Conservation (phyloP, 2,797 vertebrate genomes). For the Nannoperca australis region DNA sequence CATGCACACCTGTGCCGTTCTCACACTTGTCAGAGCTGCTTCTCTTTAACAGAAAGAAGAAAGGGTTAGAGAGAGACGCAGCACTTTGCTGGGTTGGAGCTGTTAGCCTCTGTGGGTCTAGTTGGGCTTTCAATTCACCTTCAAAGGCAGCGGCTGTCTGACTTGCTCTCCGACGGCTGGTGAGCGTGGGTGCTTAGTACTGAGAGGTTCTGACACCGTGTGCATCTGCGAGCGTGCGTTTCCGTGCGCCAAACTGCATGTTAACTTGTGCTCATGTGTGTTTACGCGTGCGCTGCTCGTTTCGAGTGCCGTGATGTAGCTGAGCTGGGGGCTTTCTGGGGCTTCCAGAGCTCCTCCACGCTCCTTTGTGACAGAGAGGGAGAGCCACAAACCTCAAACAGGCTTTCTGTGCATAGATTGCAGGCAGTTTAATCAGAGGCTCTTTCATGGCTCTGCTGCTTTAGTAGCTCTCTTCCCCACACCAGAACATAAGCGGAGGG, state of each 20-base stretch:
- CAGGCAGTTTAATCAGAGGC: conserved; percentile 50
- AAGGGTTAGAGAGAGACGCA: conserved; percentile 25
- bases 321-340: conserved; percentile 52
- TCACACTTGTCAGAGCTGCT: conserved; percentile 48
- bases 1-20: conserved; percentile 28
- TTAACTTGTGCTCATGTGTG: not conserved
- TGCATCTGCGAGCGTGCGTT: conserved; percentile 6
- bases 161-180: conserved; percentile 49
- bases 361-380: conserved; percentile 50
- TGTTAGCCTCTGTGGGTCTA: conserved; percentile 42
- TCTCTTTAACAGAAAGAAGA: conserved; percentile 37
- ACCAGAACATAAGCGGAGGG: conserved; percentile 43
- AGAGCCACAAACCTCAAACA: conserved; percentile 43
- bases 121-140: conserved; percentile 65
- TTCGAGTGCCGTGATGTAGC: conserved; percentile 36
- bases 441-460: conserved; percentile 51
- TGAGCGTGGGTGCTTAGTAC: conserved; percentile 57
- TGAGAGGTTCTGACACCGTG: conserved; percentile 47
- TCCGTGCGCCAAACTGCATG: conserved; percentile 2
- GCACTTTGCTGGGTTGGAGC: conserved; percentile 40
- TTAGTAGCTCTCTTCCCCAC: conserved; percentile 34
- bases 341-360: conserved; percentile 52
- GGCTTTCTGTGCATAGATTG: conserved; percentile 38
- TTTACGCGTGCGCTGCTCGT: conserved; percentile 11
- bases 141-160: conserved; percentile 70